These are phyloP conservation scores for Orientallactaga sibirica DNA, from an alignment of 2,797 vertebrate genomes.

Conservation along the genomic window DNA sequence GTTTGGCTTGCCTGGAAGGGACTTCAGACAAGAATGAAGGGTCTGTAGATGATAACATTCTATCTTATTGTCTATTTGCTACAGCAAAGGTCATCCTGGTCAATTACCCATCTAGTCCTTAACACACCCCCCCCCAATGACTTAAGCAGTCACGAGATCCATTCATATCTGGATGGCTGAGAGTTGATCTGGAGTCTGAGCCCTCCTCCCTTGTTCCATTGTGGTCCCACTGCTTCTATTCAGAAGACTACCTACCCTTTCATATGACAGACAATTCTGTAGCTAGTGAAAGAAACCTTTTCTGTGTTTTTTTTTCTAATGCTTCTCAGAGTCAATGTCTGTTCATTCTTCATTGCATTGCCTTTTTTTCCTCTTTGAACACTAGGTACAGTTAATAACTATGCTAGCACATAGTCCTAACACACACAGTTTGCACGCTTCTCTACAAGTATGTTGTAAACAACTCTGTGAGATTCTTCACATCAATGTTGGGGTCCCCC, in stretches of 20 bases:
- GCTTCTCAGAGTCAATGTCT: neutral
- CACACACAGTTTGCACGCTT: neutral
- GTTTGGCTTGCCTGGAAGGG: neutral
- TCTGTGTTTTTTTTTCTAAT: neutral
- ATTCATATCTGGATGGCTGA: neutral
- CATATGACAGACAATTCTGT: neutral
- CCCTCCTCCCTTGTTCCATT: neutral
- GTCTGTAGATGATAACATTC: neutral
- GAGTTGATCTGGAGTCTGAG: neutral
- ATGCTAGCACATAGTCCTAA: neutral
- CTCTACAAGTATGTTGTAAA: slow-evolving; percentile 7
- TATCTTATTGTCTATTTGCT: neutral
- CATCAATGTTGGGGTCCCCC: too few relatives aligned
- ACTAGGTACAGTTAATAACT: neutral
- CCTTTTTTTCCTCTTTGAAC: slow-evolving; percentile 47
- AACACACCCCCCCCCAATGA: neutral
- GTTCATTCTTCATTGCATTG: neutral
- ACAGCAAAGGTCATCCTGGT: neutral
- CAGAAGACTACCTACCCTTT: neutral
- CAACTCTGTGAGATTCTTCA: slow-evolving; percentile 43
- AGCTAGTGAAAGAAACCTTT: neutral
- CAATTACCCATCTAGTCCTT: neutral
- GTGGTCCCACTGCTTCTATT: neutral
- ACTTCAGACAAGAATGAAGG: neutral
- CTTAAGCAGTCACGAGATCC: neutral